Evolutionary conservation across 1,140 invertebrate genomes (phyloP), one percentile per base, ranked within the genome.

Genomic region (Sipha flava): DNA sequence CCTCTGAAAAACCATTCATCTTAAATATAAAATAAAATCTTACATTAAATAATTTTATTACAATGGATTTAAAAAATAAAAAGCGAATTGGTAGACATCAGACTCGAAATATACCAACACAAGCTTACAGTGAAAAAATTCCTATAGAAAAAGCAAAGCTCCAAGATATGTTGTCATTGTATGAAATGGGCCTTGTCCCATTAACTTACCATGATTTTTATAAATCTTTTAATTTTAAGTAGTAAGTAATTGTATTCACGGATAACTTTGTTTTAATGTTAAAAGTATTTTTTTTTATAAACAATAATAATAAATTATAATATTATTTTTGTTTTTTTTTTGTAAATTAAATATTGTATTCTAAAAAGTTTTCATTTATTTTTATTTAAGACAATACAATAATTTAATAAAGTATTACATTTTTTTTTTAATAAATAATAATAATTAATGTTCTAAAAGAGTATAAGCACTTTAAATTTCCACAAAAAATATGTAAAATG

Each of bases 161-260:
- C 3, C 18, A 29, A 31, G 57, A 31, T 29, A 14, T 62, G 26
- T 62, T 62, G 18, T 62, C 29, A 29, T 34, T 62, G 31, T 62
- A 26, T 34, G 12, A 29, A 62, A 62, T 62, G 57, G 57, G 57
- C 12, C 57, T 62, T 62, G 26, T 62, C 12, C 57, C 57, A 62
- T 31, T 18, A 31, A 62, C 57, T 16, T 62, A 31, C 57, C 26
- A 62, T 62, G 57, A 9, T 10, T 34, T 31, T 34, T 62, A 62
- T 29, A 62, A 29, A 34, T 62, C 57, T 82, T 82, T 79, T 87
- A 52, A n/a, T 52, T 52, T 21, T 52, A 52, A 6, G 49, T 52
- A 52, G 49, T n/a, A n/a, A n/a, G n/a, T n/a, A n/a, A n/a, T n/a
- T n/a, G n/a, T n/a, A n/a, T n/a, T n/a, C n/a, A n/a, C n/a, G n/a